These are phyloP conservation scores for Cladopsammia gracilis DNA, from an alignment of 64 coral and sea anemone genomes.

Conservation along the genomic window DNA sequence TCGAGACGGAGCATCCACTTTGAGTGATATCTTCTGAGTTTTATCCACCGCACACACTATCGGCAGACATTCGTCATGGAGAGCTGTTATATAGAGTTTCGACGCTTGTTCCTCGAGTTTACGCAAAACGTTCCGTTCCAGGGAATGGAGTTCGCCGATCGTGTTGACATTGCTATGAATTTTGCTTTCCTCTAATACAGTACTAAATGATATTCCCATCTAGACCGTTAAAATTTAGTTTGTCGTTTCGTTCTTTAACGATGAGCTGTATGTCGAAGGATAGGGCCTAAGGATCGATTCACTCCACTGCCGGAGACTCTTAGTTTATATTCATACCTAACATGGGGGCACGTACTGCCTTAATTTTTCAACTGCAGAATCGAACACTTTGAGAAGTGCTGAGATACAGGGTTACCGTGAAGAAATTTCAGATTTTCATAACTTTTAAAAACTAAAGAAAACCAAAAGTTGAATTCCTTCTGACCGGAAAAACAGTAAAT, in stretches of 20 bases:
- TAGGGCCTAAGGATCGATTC: too few relatives aligned
- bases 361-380: too few relatives aligned
- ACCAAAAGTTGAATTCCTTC: too few relatives aligned
- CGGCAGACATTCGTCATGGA: slow-evolving; percentile 27
- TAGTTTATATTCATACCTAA: too few relatives aligned
- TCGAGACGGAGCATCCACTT: not conserved
- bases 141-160: slow-evolving; percentile 4
- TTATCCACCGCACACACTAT: slow-evolving; percentile 37
- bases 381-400: too few relatives aligned
- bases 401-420: too few relatives aligned
- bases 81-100: not conserved
- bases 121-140: not conserved
- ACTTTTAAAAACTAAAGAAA: too few relatives aligned
- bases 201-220: not conserved
- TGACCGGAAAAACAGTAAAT: too few relatives aligned
- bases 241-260: too few relatives aligned
- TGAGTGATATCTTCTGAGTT: not conserved
- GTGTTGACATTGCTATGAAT: not conserved
- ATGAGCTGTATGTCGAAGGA: too few relatives aligned
- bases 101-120: slow-evolving; percentile 14
- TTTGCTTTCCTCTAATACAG: slow-evolving; percentile 13
- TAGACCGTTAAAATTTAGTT: not conserved
- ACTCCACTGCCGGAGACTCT: not conserved
- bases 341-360: too few relatives aligned
- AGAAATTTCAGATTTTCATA: too few relatives aligned